Base-by-base conservation (phyloP, 92 coral and sea anemone genomes). In the Nematostella vectensis region DNA sequence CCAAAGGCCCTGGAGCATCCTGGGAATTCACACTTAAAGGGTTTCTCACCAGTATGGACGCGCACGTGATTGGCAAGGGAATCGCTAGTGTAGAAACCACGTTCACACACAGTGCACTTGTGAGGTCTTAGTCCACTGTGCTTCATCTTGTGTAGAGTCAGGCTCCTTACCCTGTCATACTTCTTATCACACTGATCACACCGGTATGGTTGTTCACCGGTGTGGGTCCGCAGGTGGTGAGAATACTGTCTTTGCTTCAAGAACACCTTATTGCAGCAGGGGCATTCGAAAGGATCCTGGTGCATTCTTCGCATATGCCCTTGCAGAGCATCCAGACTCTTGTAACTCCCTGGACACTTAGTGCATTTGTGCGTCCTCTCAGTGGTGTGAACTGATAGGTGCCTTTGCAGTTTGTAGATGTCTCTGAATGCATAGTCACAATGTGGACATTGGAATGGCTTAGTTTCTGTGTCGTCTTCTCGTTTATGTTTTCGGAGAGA, bases 121-220 rank as follows among this genome's bases (percentile, higher is more conserved):
- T 33, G 40, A 6, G 8, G 40, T 33, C 15, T 33, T 6, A 6
- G 8, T 6, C 40, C 40, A 15, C 8, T 15, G 15, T 33, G 40
- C 8, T 33, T 33, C 40, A 33, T 33, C 40, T 6, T 6, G 40
- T 33, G 40, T 6, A 33, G 40, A 15, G 40, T 15, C 8, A 33
- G 40, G 40, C 40, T 33, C 15, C 40, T 33, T 6, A 6, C 8
- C 15, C 40, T 6, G 15, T 33, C 40, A 33, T 33, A 33, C 40
- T 15, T 33, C 40, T 33, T 33, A 33, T 33, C 40, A 33, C 40
- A 33, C 40, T 33, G 40, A 33, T 33, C 40, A 33, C 40, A 33
- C 8, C 40, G 40, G 40, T 33, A 33, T 6, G 40, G 40, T 33
- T 33, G 40, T 33, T 33, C 40, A 6, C 40, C 40, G 15, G 15